These are phyloP conservation scores for Parus major DNA, from an alignment of 2,113 vertebrate species.

Conservation along the genomic window DNA sequence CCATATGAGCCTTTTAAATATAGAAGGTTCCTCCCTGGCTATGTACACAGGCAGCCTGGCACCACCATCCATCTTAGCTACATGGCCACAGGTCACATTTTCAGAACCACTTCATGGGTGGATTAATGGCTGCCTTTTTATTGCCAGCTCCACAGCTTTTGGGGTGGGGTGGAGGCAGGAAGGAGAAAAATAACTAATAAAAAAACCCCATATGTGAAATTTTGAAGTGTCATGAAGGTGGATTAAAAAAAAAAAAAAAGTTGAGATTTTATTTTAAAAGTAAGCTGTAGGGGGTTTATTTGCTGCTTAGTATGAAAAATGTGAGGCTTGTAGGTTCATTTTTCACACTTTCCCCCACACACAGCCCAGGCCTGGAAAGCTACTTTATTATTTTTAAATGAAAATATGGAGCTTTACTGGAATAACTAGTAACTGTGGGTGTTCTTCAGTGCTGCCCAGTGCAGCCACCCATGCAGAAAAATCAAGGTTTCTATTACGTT, in stretches of 20 bases:
- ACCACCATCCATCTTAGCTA: constrained; percentile 17
- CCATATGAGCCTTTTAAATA: constrained; percentile 32
- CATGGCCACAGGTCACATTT: constrained; percentile 1
- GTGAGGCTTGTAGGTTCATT: constrained; percentile 1
- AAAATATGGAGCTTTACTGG: neutral
- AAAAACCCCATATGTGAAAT: neutral
- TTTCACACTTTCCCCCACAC: neutral
- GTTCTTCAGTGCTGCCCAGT: neutral
- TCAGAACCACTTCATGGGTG: constrained; percentile 13
- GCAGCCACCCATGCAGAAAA: neutral
- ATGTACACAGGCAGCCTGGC: constrained; percentile 19
- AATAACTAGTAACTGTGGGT: neutral
- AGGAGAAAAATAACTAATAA: neutral
- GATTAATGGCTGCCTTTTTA: constrained; percentile 35
- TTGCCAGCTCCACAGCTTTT: neutral
- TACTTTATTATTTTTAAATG: constrained; percentile 28
- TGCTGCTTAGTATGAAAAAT: neutral
- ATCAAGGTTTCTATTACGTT: neutral
- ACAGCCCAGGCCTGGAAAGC: neutral
- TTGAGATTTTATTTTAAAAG: neutral
- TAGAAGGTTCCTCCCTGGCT: constrained; percentile 24
- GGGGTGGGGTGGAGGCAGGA: fast-evolving
- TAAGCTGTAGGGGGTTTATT: neutral
- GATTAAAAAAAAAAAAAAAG: neutral
- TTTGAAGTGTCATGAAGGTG: neutral